Evolutionary conservation across 2,888 invertebrate genomes (phyloP).

Genomic region (Apodemia duryi): DNA sequence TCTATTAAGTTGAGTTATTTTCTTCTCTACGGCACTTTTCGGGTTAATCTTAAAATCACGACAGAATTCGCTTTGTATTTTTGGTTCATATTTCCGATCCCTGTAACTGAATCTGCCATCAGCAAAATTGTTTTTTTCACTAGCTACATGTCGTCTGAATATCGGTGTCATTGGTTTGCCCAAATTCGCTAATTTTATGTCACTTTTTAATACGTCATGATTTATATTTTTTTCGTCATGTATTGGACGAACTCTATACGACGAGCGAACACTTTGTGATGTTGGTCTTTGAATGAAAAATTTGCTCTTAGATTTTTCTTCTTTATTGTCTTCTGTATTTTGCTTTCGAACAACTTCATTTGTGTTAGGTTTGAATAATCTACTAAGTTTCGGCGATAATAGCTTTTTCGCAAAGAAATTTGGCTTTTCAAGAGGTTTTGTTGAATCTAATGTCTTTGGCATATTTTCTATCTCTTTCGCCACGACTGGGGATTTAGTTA

Average conservation of each 20-base stretch:
- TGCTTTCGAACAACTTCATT: conserved; percentile 46
- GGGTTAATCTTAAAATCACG: conserved; percentile 50
- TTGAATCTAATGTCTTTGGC: conserved; percentile 37
- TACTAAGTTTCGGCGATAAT: conserved; percentile 64
- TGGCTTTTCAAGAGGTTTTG: conserved; percentile 46
- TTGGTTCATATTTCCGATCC: conserved; percentile 43
- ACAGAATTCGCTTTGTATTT: conserved; percentile 26
- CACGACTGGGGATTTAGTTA: conserved; percentile 45
- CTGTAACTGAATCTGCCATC: conserved; percentile 65
- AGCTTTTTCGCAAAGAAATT: conserved; percentile 63
- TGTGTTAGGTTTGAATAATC: conserved; percentile 59
- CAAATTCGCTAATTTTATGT: conserved; percentile 59
- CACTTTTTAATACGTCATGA: conserved; percentile 53
- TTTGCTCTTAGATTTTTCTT: conserved; percentile 61
- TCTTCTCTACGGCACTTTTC: conserved; percentile 33
- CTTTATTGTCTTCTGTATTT: conserved; percentile 42
- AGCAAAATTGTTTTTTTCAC: conserved; percentile 52
- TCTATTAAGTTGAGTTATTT: conserved; percentile 38
- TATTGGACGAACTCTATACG: conserved; percentile 52
- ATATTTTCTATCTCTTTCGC: conserved; percentile 50
- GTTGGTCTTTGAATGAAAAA: conserved; percentile 63
- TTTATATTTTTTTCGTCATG: conserved; percentile 33
- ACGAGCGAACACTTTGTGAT: conserved; percentile 47
- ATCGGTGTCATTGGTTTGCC: conserved; percentile 74
- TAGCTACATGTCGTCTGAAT: conserved; percentile 52